phyloP scores from a whole-genome alignment of 2,888 invertebrate genomes.

The Synergus umbraculus region DNA sequence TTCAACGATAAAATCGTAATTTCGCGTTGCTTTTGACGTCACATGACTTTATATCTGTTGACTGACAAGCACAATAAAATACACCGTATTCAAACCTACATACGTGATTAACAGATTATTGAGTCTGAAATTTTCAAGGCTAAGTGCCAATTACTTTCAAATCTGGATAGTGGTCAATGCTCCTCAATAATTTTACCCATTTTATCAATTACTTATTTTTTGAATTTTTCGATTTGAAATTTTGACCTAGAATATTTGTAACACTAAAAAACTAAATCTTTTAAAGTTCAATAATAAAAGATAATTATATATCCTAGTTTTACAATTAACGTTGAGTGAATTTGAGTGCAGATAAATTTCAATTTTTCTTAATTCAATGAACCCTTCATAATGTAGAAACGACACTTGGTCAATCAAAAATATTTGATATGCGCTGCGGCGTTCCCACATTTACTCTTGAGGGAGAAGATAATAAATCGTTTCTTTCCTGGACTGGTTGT shows the following conservation, averaged over 20 bases:
- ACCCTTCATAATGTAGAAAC: background rate
- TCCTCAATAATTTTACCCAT: background rate
- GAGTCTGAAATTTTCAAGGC: background rate
- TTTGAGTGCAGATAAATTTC: slow-evolving; percentile 16
- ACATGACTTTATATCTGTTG: background rate
- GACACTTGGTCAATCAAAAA: slow-evolving; percentile 1
- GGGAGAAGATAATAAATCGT: slow-evolving; percentile 36
- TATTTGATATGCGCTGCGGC: background rate
- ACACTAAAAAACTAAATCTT: background rate
- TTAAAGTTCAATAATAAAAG: background rate
- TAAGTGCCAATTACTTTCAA: background rate
- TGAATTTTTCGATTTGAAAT: no score
- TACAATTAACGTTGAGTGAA: background rate
- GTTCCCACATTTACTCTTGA: slow-evolving; percentile 35
- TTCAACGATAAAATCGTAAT: slow-evolving; percentile 34
- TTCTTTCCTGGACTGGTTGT: slow-evolving; percentile 35
- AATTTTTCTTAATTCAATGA: slow-evolving; percentile 10
- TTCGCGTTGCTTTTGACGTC: slow-evolving; percentile 27
- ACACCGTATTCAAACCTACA: background rate
- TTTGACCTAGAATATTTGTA: no score
- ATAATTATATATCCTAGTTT: no score
- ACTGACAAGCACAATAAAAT: slow-evolving; percentile 13
- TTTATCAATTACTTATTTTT: background rate
- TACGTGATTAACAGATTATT: background rate
- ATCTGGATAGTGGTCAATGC: background rate